Evolutionary conservation across 1,140 invertebrate species (phyloP).

Genomic region (Listronotus oregonensis): DNA sequence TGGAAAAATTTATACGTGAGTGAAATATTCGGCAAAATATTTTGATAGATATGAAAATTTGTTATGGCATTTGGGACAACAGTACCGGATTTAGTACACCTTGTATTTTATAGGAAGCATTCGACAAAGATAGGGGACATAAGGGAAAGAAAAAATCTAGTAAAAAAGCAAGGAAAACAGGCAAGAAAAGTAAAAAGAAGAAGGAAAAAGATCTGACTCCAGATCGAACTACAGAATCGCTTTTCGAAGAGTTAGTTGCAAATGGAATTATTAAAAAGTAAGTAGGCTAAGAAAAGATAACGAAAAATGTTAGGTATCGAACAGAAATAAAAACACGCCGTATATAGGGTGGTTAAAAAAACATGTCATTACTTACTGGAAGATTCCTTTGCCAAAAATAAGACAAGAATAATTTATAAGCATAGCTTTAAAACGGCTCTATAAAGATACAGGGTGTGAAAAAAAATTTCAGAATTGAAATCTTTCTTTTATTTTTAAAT

Average conservation of each 20-base stretch:
- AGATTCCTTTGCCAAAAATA: no score
- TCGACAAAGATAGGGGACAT: constrained; percentile 73
- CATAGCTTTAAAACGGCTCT: no score
- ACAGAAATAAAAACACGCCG: no score
- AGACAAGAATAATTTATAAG: not conserved
- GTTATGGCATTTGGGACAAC: no score
- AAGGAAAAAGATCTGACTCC: constrained; percentile 96
- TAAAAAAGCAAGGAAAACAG: constrained; percentile 78
- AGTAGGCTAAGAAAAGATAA: not conserved
- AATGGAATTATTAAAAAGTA: constrained; percentile 85
- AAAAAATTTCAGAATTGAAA: no score
- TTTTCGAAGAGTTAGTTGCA: constrained; percentile 89
- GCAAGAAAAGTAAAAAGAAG: constrained; percentile 88
- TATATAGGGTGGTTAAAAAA: no score
- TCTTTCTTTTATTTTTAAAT: no score
- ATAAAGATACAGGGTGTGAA: no score
- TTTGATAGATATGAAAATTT: no score
- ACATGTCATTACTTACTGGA: not conserved
- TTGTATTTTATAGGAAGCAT: constrained; percentile 61
- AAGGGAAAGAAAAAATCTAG: constrained; percentile 81
- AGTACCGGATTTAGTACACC: not conserved
- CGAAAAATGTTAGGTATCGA: no score
- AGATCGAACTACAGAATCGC: constrained; percentile 84
- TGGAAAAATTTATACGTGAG: no score
- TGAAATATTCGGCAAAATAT: no score